Percentiles rank a stretch among this genome's conserved stretches.
These are phyloP conservation scores for Nowickia ferox DNA, from an alignment of 2,888 invertebrate genomes.

Conservation along the genomic window DNA sequence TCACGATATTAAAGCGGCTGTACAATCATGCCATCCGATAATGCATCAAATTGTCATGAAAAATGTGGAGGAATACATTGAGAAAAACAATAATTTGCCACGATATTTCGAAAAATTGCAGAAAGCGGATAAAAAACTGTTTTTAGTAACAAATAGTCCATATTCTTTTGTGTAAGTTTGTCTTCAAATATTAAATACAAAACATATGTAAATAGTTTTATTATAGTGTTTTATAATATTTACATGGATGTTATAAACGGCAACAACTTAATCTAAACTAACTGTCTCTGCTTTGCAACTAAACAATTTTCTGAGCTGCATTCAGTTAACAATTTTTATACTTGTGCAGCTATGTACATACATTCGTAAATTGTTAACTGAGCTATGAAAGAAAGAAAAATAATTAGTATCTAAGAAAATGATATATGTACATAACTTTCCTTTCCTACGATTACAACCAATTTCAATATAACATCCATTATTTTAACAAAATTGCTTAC, in stretches of 20 bases:
- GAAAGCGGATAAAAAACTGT: conserved; percentile 92
- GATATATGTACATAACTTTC: too few relatives aligned
- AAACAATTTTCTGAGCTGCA: too few relatives aligned
- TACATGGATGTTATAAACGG: not conserved
- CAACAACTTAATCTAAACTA: not conserved
- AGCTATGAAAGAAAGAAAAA: too few relatives aligned
- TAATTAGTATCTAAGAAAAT: too few relatives aligned
- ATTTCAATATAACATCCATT: too few relatives aligned
- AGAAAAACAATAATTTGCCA: conserved; percentile 89
- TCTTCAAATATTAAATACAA: not conserved
- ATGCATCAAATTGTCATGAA: conserved; percentile 95
- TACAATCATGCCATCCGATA: conserved; percentile 93
- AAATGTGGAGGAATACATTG: conserved; percentile 91
- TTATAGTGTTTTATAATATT: too few relatives aligned
- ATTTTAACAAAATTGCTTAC: too few relatives aligned
- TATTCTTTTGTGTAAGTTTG: conserved; percentile 95
- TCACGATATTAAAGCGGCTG: conserved; percentile 95
- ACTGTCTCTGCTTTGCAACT: not conserved
- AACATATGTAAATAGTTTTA: too few relatives aligned
- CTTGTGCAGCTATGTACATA: too few relatives aligned
- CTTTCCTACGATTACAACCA: too few relatives aligned
- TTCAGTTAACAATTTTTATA: too few relatives aligned
- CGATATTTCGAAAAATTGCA: conserved; percentile 90
- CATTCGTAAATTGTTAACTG: too few relatives aligned
- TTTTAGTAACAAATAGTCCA: conserved; percentile 98